A percentile compares a stretch with the other conserved stretches of the same genome.
phyloP scores from a whole-genome alignment of 2,888 invertebrate species.

The Xanthia icteritia region DNA sequence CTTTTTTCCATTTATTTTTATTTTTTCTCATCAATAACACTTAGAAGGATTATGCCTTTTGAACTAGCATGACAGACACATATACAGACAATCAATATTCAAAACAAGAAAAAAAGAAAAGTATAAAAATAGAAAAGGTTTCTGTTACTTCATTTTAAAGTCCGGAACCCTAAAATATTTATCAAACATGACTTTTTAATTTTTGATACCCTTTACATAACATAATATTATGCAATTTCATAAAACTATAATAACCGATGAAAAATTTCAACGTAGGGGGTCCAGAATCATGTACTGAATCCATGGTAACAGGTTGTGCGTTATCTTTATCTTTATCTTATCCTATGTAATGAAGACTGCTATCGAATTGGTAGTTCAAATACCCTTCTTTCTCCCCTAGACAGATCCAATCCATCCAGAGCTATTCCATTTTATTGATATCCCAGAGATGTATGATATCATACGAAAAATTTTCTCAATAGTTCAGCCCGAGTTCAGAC shows the following conservation, averaged over 20 bases:
- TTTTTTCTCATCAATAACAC: background rate
- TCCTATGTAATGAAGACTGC: background rate
- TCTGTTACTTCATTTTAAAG: background rate
- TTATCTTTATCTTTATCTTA: too few relatives aligned
- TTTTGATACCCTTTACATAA: constrained; percentile 4
- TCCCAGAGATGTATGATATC: too few relatives aligned
- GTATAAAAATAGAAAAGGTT: background rate
- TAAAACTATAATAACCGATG: background rate
- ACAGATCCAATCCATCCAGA: background rate
- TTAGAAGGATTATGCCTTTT: background rate
- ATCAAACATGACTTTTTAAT: background rate
- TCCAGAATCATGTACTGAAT: too few relatives aligned
- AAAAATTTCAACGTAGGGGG: too few relatives aligned
- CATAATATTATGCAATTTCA: background rate
- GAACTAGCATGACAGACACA: background rate
- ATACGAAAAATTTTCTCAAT: too few relatives aligned
- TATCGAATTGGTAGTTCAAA: background rate
- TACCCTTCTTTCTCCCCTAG: background rate
- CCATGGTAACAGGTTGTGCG: too few relatives aligned
- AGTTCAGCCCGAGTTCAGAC: too few relatives aligned
- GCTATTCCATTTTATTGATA: too few relatives aligned
- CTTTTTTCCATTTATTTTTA: background rate
- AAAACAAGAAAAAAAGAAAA: background rate
- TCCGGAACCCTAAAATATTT: background rate
- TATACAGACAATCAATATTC: background rate